Conservation (phyloP, 1,140 invertebrate species). For the Chlorops oryzae region DNA sequence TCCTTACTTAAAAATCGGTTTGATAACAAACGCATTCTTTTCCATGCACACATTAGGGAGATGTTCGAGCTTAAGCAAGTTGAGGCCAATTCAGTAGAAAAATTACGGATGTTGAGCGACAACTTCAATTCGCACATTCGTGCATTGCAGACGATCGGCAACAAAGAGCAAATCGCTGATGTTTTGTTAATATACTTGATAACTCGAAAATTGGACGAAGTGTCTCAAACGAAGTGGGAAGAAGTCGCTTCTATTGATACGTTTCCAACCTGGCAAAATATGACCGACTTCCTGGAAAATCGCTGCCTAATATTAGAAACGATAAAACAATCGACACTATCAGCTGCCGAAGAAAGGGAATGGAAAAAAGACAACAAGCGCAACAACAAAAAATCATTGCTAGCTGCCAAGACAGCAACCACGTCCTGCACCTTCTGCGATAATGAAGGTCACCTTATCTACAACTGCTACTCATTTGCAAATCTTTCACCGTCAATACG, state of each 20-base stretch:
- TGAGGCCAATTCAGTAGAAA: neutral
- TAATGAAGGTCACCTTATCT: conserved; percentile 4
- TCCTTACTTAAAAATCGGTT: conserved; percentile 4
- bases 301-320: neutral
- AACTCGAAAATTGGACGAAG: neutral
- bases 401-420: neutral
- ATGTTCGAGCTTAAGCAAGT: neutral
- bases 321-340: no score
- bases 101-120: conserved; percentile 1
- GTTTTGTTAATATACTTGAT: conserved; percentile 3
- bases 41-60: conserved; percentile 8
- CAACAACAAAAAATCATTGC: neutral
- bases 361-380: no score
- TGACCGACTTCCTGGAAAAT: conserved; percentile 1
- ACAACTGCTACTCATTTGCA: neutral
- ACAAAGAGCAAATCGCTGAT: neutral
- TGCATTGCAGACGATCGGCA: conserved; percentile 3
- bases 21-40: conserved; percentile 11
- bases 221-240: conserved; percentile 6
- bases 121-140: neutral
- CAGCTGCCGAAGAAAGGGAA: neutral
- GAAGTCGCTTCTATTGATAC: neutral
- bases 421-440: conserved; percentile 3
- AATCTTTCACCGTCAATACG: neutral
- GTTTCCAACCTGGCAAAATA: neutral